A percentile compares a stretch with the other conserved stretches of the same genome.
Evolutionary conservation across 2,888 invertebrate genomes (phyloP).

Genomic region (Leptinotarsa juncta): DNA sequence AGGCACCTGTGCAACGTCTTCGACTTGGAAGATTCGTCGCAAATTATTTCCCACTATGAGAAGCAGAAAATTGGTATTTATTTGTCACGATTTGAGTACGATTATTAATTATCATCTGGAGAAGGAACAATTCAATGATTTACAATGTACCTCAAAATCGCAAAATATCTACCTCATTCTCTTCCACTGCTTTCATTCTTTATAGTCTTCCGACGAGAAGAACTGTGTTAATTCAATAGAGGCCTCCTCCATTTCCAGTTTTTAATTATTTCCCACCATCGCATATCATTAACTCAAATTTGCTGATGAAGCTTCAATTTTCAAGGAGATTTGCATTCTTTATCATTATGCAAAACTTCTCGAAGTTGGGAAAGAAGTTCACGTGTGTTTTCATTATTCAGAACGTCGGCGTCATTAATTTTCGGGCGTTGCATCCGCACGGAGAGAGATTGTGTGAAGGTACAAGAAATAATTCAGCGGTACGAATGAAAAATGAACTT

Average conservation of each 20-base stretch:
- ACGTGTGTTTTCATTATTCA: constrained; percentile 24
- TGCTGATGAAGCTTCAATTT: constrained; percentile 11
- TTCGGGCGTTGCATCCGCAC: constrained; percentile 32
- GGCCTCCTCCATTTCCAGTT: constrained; percentile 1
- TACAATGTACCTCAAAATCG: not conserved
- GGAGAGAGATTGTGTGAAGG: constrained; percentile 36
- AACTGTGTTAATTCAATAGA: constrained; percentile 1
- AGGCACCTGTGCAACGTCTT: too few relatives aligned
- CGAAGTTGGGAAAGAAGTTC: constrained; percentile 15
- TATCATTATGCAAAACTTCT: constrained; percentile 27
- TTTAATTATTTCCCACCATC: constrained; percentile 17
- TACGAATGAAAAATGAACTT: constrained; percentile 50
- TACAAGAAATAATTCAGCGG: constrained; percentile 46
- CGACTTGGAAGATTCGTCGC: too few relatives aligned
- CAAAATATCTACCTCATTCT: not conserved
- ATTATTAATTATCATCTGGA: too few relatives aligned
- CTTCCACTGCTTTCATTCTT: not conserved
- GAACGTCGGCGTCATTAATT: constrained; percentile 47
- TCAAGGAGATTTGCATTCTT: constrained; percentile 27
- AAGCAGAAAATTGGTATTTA: too few relatives aligned
- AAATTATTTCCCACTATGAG: too few relatives aligned
- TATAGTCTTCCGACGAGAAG: too few relatives aligned
- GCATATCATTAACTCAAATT: constrained; percentile 17
- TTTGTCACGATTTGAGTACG: too few relatives aligned
- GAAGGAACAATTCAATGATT: too few relatives aligned